Percentiles rank a stretch among this genome's conserved stretches.
Conservation (phyloP, 2,888 invertebrate species). For the Nasonovia ribisnigri region DNA sequence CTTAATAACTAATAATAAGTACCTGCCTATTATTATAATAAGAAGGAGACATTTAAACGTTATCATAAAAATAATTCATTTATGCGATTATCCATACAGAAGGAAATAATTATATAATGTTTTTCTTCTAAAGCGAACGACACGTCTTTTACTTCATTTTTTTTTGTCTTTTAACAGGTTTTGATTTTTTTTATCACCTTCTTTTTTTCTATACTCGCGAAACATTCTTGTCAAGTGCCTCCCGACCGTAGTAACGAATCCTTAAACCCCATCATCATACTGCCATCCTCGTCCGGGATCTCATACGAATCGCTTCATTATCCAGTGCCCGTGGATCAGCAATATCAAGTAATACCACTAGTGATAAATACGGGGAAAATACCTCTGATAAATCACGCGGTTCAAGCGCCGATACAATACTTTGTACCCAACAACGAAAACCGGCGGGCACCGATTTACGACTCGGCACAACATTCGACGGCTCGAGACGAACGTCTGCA, state of each 20-base stretch:
- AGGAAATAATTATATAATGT: background rate
- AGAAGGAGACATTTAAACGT: no score
- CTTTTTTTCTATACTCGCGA: background rate
- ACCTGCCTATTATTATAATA: no score
- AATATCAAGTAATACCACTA: constrained; percentile 29
- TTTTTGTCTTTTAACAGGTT: constrained; percentile 11
- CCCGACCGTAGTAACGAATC: background rate
- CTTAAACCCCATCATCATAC: background rate
- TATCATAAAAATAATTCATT: background rate
- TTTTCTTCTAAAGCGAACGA: background rate
- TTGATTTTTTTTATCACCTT: background rate
- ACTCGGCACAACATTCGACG: background rate
- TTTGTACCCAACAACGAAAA: background rate
- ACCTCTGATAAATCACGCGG: constrained; percentile 24
- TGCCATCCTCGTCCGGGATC: background rate
- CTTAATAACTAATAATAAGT: background rate
- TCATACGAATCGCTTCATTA: constrained; percentile 57
- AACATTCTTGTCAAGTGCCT: background rate
- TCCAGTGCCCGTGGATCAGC: constrained; percentile 39
- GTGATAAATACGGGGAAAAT: constrained; percentile 44
- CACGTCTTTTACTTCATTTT: background rate
- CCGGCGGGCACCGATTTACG: background rate
- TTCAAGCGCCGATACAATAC: constrained; percentile 50
- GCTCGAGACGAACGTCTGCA: background rate
- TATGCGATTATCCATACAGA: background rate